Percentiles rank a stretch among this genome's conserved stretches.
These are phyloP conservation scores for Diarsia brunnea DNA, from an alignment of 2,888 invertebrate species.

Conservation along the genomic window DNA sequence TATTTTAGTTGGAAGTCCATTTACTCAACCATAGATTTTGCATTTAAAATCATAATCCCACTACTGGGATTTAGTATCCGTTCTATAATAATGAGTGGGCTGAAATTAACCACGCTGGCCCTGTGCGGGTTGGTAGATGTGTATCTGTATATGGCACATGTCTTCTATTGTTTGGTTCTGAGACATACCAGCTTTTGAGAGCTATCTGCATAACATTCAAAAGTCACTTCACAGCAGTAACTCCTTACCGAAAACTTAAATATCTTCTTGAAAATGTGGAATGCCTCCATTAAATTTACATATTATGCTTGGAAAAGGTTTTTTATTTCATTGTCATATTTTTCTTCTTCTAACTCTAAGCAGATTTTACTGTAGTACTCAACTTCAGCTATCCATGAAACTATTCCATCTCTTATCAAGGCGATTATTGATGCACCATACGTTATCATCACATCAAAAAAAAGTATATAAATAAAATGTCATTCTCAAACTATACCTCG, in stretches of 20 bases:
- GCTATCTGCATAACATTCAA: not conserved
- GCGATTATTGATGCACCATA: conserved; percentile 31
- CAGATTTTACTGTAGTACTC: conserved; percentile 21
- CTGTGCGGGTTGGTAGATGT: not conserved
- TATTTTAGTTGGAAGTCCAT: not conserved
- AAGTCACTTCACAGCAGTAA: not conserved
- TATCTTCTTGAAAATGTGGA: conserved; percentile 34
- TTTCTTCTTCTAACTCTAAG: conserved; percentile 16
- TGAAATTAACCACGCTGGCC: no score
- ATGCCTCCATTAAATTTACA: conserved; percentile 33
- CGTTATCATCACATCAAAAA: conserved; percentile 12
- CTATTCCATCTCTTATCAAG: conserved; percentile 38
- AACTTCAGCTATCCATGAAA: conserved; percentile 38
- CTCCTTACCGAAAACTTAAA: conserved; percentile 35
- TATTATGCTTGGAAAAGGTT: conserved; percentile 45
- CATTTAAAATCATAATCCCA: not conserved
- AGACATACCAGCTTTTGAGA: not conserved
- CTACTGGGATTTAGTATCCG: not conserved
- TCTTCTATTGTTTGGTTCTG: not conserved
- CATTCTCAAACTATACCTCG: not conserved
- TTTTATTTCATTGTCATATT: not conserved
- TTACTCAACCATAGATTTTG: not conserved
- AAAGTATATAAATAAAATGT: conserved; percentile 22
- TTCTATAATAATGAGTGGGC: not conserved
- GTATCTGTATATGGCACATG: not conserved